Conservation (phyloP, 2,888 invertebrate genomes). For the Uloborus plumipes region DNA sequence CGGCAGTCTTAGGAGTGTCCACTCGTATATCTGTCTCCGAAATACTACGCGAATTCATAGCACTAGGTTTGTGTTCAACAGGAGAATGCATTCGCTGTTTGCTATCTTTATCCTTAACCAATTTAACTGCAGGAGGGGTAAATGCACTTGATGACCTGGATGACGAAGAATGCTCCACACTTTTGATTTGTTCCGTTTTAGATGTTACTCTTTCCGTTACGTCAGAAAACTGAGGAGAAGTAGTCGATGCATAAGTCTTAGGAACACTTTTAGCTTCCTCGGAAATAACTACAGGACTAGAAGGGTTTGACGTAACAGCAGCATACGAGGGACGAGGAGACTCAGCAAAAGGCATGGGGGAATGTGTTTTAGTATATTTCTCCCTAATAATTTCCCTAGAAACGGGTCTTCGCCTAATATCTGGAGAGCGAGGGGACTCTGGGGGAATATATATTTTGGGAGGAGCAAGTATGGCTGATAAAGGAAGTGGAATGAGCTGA, state of each 20-base stretch:
- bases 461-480: slow-evolving; percentile 52
- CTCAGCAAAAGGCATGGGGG: slow-evolving; percentile 22
- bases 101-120: too few species aligned
- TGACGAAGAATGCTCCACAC: too few species aligned
- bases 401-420: slow-evolving; percentile 12
- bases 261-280: not conserved
- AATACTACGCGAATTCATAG: too few species aligned
- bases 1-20: not conserved
- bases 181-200: too few species aligned
- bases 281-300: slow-evolving; percentile 33
- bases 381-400: slow-evolving; percentile 27
- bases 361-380: slow-evolving; percentile 26
- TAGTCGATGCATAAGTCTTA: too few species aligned
- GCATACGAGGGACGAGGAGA: slow-evolving; percentile 34
- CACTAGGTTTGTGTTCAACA: too few species aligned
- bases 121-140: too few species aligned
- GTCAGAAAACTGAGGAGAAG: too few species aligned
- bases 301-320: slow-evolving; percentile 31
- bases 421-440: slow-evolving; percentile 36
- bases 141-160: too few species aligned
- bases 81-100: too few species aligned
- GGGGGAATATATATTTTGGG: slow-evolving; percentile 62
- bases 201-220: too few species aligned
- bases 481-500: slow-evolving; percentile 55
- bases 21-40: too few species aligned